Base-by-base conservation (phyloP, 2,113 vertebrate genomes). In the Scolopax mira region DNA sequence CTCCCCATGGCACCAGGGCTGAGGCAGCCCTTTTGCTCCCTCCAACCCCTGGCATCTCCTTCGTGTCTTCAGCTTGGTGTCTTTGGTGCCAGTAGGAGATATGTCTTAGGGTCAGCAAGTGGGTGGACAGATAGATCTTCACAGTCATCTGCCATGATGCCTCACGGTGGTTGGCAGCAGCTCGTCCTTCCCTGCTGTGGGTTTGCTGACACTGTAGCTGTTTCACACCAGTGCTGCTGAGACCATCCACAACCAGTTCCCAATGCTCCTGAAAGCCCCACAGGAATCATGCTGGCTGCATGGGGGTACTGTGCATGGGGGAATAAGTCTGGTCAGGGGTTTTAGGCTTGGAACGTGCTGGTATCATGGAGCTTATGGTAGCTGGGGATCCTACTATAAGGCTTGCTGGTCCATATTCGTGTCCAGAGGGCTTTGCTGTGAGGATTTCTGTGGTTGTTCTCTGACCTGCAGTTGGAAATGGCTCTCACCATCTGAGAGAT, bases 61-160 rank as follows among this genome's bases (percentile, higher is more conserved):
- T 31, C 2, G 0, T 30, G 55, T 35, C 94, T 62, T 62, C 78
- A 73, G 18, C 46, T 23, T 13, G 39, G n/a, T 79, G 77, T 33
- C 18, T 51, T 24, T 44, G 31, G 7, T 52, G 66, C 37, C 62
- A 41, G 48, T 13, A 12, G 49, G 44, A 74, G 61, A 30, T 16
- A 1, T 0, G 0, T 33, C 12, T 58, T 41, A 57, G 42, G 69
- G 74, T 80, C 41, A 69, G 24, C 42, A 57, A n/a, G 54, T 18
- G 33, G 18, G 28, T 21, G 54, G 74, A 41, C 54, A 49, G 46
- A 31, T 9, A 73, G 74, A 11, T 37, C 37, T 51, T 67, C 42
- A 66, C 18, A 51, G 57, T 17, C 16, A 16, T 9, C 25, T 61
- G 25, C 31, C 1, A 0, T 0, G 0, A 5, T 67, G 55, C 61